Evolutionary conservation across 2,113 vertebrate species (phyloP), one percentile per base, ranked within the genome.

Genomic region (Callorhinus ursinus): DNA sequence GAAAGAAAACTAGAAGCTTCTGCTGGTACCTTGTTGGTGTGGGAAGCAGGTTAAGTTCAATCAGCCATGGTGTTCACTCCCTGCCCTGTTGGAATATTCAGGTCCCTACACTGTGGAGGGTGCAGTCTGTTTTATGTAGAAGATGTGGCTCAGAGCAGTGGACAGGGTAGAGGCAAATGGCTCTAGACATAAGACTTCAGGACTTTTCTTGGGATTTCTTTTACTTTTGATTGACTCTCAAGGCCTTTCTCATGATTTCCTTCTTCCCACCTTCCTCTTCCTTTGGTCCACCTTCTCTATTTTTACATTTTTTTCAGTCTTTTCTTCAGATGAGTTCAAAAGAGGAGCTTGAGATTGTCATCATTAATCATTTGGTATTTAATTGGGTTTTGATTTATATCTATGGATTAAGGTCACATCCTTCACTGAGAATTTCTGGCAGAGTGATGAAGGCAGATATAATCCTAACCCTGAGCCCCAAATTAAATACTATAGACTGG

Each of bases 331-430:
- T 33, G 77, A 87, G 19, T 63, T 71, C 76, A 88, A 59, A 92
- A 92, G 80, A 95, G 36, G 36, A 86, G 55, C 4, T 72, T 81
- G 51, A 92, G 83, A 63, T 82, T 95, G 82, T 91, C 83, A 21
- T 93, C 81, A 74, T 84, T 93, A 65, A 96, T 88, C 72, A 57
- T 36, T 81, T 97, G 46, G 13, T 63, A 92, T 77, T 89, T 98
- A 95, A 97, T 82, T 96, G 59, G 72, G 49, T 96, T 96, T 96
- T 95, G 76, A 96, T 86, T 83, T 88, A 74, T 93, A 93, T 87
- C 94, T 95, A 28, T 80, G 21, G 85, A 49, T 93, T 88, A 88
- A 67, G 61, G 81, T 94, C 81, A 90, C 26, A 88, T 80, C 55
- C 63, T 69, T 92, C 84, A 87, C 80, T 89, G 94, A 77, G 91